Evolutionary conservation across 2,797 vertebrate genomes (phyloP).

Genomic region (Pampus argenteus): DNA sequence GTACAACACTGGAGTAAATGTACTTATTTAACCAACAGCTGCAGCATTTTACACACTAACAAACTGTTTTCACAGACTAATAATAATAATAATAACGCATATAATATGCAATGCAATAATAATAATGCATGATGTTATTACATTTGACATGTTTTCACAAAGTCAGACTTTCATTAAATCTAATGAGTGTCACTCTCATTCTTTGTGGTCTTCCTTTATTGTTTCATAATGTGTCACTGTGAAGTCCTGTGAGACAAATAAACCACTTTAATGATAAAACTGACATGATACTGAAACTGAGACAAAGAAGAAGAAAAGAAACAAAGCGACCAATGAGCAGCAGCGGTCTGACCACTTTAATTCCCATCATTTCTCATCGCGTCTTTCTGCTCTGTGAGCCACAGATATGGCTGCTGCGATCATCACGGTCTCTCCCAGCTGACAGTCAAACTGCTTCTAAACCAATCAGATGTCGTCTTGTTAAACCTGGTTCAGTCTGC

Average conservation of each 20-base stretch:
- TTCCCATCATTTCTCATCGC: slow-evolving; percentile 33
- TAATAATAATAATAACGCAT: too few species aligned
- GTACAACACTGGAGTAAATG: too few species aligned
- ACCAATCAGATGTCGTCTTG: not conserved
- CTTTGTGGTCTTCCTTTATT: slow-evolving; percentile 45
- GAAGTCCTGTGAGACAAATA: slow-evolving; percentile 21
- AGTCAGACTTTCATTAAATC: slow-evolving; percentile 41
- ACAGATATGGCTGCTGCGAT: slow-evolving; percentile 43
- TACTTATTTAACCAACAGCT: too few species aligned
- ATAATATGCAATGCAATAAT: too few species aligned
- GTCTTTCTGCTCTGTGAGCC: slow-evolving; percentile 49
- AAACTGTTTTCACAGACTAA: not conserved
- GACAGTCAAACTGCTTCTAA: not conserved
- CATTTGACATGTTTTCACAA: slow-evolving; percentile 29
- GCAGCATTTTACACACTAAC: too few species aligned
- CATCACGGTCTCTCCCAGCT: not conserved
- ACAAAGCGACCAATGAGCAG: slow-evolving; percentile 5
- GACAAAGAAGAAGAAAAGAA: slow-evolving; percentile 29
- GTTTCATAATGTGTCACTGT: slow-evolving; percentile 18
- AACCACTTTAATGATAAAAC: slow-evolving; percentile 14
- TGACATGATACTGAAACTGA: slow-evolving; percentile 21
- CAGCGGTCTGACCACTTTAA: slow-evolving; percentile 33
- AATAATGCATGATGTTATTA: not conserved
- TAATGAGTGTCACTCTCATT: slow-evolving; percentile 28
- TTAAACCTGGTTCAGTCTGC: slow-evolving; percentile 9